Conservation (phyloP, 2,797 vertebrate genomes). For the Spondyliosoma cantharus region DNA sequence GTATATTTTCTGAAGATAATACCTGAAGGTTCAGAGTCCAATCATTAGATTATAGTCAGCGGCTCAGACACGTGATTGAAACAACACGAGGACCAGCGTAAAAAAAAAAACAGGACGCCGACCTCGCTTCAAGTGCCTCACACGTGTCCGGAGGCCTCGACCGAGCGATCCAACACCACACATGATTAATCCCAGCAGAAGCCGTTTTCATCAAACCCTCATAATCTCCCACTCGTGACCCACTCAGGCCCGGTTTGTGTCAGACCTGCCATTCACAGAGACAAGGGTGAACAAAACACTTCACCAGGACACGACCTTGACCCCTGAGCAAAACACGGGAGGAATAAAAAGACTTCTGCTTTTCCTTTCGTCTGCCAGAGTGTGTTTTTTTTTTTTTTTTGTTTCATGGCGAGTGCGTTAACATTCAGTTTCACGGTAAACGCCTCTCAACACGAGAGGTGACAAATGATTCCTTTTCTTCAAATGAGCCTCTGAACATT, state of each 20-base stretch:
- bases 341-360: not conserved
- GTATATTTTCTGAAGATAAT: constrained; percentile 73
- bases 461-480: not conserved
- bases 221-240: constrained; percentile 45
- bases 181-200: constrained; percentile 29
- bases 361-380: not conserved
- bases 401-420: not conserved
- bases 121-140: constrained; percentile 8
- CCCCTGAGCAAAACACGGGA: constrained; percentile 22
- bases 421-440: not conserved
- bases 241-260: constrained; percentile 11
- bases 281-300: constrained; percentile 12
- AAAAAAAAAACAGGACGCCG: constrained; percentile 15
- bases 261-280: constrained; percentile 42
- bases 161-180: not conserved
- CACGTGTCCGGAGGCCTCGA: constrained; percentile 35
- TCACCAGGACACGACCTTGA: constrained; percentile 25
- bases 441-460: not conserved
- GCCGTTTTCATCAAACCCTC: constrained; percentile 59
- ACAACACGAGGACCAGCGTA: constrained; percentile 30
- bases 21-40: constrained; percentile 46
- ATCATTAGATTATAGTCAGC: constrained; percentile 67
- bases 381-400: not conserved
- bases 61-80: constrained; percentile 32
- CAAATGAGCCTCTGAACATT: constrained; percentile 10